phyloP scores from a whole-genome alignment of 2,113 vertebrate genomes.

The Drymodes brunneopygia region DNA sequence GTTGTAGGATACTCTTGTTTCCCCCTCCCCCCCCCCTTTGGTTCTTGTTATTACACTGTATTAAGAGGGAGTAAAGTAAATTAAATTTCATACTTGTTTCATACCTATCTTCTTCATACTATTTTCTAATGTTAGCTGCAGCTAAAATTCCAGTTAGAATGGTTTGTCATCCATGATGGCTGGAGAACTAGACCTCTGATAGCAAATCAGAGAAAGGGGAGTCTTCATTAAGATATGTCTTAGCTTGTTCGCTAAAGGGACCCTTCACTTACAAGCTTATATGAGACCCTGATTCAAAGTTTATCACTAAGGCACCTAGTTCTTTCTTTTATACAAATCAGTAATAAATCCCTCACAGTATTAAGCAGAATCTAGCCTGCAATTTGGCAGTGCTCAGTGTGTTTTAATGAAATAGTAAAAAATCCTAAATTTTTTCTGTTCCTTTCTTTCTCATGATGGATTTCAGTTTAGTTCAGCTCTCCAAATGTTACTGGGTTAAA shows the following conservation, averaged over 20 bases:
- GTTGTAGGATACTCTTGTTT: neutral
- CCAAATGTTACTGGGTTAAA: neutral
- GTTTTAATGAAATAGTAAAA: neutral
- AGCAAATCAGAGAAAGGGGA: neutral
- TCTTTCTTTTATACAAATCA: neutral
- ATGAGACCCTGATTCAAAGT: neutral
- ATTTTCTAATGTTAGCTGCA: neutral
- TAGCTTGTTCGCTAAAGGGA: neutral
- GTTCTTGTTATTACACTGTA: neutral
- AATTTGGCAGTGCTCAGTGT: neutral
- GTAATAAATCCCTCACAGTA: neutral
- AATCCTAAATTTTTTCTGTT: neutral
- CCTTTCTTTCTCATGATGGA: neutral
- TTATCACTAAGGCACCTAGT: neutral
- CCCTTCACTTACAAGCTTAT: neutral
- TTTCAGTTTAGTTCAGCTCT: neutral
- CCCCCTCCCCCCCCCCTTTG: accelerated
- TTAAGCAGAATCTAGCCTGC: neutral
- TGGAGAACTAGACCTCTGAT: neutral
- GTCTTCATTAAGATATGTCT: neutral
- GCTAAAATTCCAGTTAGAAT: neutral
- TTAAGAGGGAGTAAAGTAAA: neutral
- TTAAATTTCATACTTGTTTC: neutral
- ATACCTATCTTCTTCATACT: neutral
- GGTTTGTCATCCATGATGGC: neutral